Evolutionary conservation across 2,113 vertebrate genomes (phyloP), one percentile per base, ranked within the genome.

Genomic region (Parotia lawesii): DNA sequence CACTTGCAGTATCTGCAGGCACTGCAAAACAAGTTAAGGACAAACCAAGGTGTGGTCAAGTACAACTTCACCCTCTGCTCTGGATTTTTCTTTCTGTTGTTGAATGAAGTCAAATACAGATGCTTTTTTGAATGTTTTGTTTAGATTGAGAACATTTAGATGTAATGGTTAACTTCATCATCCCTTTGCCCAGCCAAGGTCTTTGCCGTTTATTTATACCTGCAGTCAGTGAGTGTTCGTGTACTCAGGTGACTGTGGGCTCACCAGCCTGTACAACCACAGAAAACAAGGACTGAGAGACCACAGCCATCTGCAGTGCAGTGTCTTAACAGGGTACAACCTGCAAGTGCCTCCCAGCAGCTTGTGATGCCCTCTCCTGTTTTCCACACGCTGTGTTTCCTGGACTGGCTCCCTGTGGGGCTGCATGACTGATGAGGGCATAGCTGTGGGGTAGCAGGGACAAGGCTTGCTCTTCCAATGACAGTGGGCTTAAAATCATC

Each of bases 321-420:
- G 14, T 6, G 19, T 5, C 2, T 38, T 13, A 14, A 6, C 5
- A 62, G 24, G 22, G 8, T 21, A 10, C 21, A 25, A 7, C 4
- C 28, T 12, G 7, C 18, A 38, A 7, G 22, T 8, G 5, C 64
- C 24, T 71, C 61, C 24, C 25, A 38, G 33, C 5, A 21, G 15
- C 37, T 37, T 31, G 6, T 21, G 6, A 24, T 67, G 17, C 5
- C 23, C 8, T 80, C 12, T 28, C 40, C 7, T 21, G 2, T n/a
- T 22, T 40, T 76, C 16, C 31, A 3, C 0, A 0, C 2, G 7
- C 14, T 0, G 0, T 40, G 8, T n/a, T 70, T 53, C 5, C 3
- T 33, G 25, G 24, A 10, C 35, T 23, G 56, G 12, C 17, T 85
- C 38, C 21, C 29, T 6, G 20, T 23, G 27, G 44, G 38, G 58